phyloP scores from a whole-genome alignment of 2,797 vertebrate genomes.

The Gymnopithys bicolor region DNA sequence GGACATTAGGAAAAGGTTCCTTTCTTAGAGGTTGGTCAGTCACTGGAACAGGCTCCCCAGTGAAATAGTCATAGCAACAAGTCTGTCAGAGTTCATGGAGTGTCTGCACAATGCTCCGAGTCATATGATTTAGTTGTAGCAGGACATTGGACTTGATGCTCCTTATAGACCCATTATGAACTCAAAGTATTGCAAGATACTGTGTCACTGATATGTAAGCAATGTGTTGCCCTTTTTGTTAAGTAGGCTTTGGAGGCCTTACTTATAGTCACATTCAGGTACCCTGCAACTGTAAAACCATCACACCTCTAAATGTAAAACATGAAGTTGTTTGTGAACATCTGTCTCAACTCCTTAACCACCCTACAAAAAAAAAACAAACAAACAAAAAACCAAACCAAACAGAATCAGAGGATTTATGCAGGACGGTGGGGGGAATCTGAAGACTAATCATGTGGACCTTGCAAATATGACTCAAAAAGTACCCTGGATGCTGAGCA shows the following conservation, averaged over 20 bases:
- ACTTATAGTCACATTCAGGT: not conserved
- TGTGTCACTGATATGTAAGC: not conserved
- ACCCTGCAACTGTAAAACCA: not conserved
- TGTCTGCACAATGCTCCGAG: fast-evolving
- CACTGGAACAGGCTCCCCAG: not conserved
- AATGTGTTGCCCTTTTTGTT: not conserved
- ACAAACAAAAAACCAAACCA: no score
- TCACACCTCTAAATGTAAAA: not conserved
- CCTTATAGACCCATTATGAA: not conserved
- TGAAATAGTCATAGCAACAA: not conserved
- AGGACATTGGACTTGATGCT: not conserved
- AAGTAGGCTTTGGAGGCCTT: not conserved
- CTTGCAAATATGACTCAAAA: not conserved
- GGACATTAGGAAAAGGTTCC: not conserved
- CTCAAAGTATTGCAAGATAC: not conserved
- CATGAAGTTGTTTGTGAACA: not conserved
- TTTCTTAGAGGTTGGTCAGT: not conserved
- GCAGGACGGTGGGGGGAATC: fast-evolving
- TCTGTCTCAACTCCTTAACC: not conserved
- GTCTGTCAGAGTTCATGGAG: not conserved
- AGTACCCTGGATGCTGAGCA: not conserved
- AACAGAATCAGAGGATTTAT: not conserved
- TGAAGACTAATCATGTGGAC: not conserved
- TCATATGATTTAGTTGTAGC: not conserved
- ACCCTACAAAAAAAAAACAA: not conserved